Evolutionary conservation across 1,140 invertebrate genomes (phyloP).

Genomic region (Drosophila teissieri): DNA sequence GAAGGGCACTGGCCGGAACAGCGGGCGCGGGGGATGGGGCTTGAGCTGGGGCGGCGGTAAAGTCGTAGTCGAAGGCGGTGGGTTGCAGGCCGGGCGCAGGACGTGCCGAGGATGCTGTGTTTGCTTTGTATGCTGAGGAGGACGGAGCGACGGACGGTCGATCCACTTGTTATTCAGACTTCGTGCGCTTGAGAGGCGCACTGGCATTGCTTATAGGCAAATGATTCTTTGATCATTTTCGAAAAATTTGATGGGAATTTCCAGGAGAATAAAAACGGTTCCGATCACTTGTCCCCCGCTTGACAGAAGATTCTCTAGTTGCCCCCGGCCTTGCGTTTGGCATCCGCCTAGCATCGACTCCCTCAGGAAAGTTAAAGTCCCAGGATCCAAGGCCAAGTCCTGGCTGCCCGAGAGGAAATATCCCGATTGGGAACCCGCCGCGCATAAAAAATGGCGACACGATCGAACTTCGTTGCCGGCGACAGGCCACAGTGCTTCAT

Average conservation of each 20-base stretch:
- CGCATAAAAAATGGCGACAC: conserved; percentile 25
- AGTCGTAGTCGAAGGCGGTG: neutral
- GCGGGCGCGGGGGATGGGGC: neutral
- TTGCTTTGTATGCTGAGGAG: conserved; percentile 2
- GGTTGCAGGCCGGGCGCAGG: conserved; percentile 1
- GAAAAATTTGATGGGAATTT: conserved; percentile 54
- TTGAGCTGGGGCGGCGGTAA: neutral
- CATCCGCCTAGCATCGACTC: neutral
- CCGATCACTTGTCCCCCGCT: conserved; percentile 3
- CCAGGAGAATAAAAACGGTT: conserved; percentile 36
- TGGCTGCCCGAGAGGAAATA: neutral
- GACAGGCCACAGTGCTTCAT: conserved; percentile 9
- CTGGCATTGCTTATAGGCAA: conserved; percentile 73
- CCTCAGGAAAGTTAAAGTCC: neutral
- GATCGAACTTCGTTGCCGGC: neutral
- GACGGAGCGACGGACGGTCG: conserved; percentile 41
- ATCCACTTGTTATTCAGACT: conserved; percentile 58
- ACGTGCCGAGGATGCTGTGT: neutral
- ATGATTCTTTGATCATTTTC: conserved; percentile 70
- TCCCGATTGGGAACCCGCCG: neutral
- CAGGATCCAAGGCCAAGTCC: neutral
- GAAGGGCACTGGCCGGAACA: conserved; percentile 11
- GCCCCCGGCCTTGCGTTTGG: neutral
- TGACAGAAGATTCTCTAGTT: conserved; percentile 28
- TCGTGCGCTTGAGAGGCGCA: conserved; percentile 58